phyloP scores from a whole-genome alignment of 2,888 invertebrate species.

The Alloplasta piceator region DNA sequence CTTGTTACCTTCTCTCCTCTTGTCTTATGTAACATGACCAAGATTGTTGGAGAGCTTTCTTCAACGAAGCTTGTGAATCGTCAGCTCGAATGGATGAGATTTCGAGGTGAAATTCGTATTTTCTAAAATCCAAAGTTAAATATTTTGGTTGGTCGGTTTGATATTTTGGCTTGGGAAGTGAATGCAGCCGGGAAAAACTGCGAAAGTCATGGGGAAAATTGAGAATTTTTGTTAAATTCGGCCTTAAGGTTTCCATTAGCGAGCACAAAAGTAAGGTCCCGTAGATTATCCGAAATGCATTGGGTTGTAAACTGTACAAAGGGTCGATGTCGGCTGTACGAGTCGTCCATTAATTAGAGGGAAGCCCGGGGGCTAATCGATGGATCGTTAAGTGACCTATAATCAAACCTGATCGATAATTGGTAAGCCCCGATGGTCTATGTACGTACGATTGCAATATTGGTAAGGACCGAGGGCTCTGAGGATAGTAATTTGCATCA shows the following conservation, averaged over 20 bases:
- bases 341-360: slow-evolving; percentile 81
- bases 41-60: slow-evolving; percentile 12
- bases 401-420: slow-evolving; percentile 80
- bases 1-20: slow-evolving; percentile 8
- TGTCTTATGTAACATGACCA: neutral
- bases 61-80: slow-evolving; percentile 3
- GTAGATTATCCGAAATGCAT: slow-evolving; percentile 1
- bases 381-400: slow-evolving; percentile 81
- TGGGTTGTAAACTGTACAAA: slow-evolving; percentile 9
- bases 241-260: too few species aligned
- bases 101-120: neutral
- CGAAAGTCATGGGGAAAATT: too few species aligned
- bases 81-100: slow-evolving; percentile 38
- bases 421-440: slow-evolving; percentile 68
- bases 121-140: neutral
- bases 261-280: neutral
- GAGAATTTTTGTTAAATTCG: too few species aligned
- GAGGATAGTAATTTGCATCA: slow-evolving; percentile 78
- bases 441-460: slow-evolving; percentile 10
- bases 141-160: too few species aligned
- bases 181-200: too few species aligned
- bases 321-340: slow-evolving; percentile 48
- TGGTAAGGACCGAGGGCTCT: slow-evolving; percentile 70
- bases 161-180: too few species aligned
- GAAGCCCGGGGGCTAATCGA: slow-evolving; percentile 79